Conservation (phyloP, 2,888 invertebrate species). For the Philonicus albiceps region DNA sequence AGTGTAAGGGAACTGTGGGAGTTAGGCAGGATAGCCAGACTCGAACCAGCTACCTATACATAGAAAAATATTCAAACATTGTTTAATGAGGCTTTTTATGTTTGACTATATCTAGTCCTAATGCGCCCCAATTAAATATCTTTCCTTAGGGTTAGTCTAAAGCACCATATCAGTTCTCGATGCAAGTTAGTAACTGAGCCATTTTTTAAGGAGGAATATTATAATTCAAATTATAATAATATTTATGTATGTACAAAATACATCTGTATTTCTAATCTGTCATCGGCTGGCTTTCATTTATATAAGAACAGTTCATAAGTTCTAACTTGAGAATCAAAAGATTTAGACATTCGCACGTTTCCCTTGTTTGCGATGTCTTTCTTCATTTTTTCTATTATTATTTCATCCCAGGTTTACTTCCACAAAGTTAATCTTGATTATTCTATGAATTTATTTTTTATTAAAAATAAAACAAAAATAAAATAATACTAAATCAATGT, state of each 20-base stretch:
- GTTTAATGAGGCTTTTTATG: constrained; percentile 15
- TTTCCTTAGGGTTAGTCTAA: neutral
- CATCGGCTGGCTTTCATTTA: neutral
- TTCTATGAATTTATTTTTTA: no score
- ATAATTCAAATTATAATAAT: neutral
- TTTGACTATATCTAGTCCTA: neutral
- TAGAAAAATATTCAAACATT: constrained; percentile 48
- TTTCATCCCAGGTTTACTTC: no score
- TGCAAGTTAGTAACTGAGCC: neutral
- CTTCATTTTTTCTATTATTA: no score
- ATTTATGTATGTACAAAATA: neutral
- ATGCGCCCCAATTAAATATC: neutral
- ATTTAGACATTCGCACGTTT: neutral
- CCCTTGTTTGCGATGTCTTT: no score
- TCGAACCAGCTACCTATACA: constrained; percentile 53
- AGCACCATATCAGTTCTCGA: neutral
- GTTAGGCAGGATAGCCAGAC: constrained; percentile 53
- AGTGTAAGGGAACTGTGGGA: constrained; percentile 52
- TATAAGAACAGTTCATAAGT: neutral
- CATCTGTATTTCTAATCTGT: neutral
- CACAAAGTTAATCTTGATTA: no score
- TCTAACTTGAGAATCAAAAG: neutral
- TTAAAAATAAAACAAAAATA: no score
- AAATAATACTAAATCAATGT: no score
- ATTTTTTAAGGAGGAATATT: neutral